A percentile compares a stretch with the other conserved stretches of the same genome.
Evolutionary conservation across 2,797 vertebrate species (phyloP).

Genomic region (Heterohyrax brucei): DNA sequence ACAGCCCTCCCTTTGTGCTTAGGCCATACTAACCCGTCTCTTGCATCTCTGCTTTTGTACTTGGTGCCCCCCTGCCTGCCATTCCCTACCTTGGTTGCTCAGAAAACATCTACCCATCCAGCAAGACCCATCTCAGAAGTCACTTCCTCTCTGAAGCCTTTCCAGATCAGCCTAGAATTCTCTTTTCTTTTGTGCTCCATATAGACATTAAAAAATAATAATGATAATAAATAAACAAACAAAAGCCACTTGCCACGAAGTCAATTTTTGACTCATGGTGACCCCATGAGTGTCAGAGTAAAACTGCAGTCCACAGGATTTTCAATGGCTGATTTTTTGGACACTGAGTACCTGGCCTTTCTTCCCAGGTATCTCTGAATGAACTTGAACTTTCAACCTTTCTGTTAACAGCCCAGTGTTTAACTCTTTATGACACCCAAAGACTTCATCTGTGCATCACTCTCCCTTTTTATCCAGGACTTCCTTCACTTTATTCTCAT

Average conservation of each 20-base stretch:
- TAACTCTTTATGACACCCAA: background rate
- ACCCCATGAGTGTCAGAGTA: background rate
- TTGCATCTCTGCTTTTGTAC: background rate
- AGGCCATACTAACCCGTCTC: background rate
- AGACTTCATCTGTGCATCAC: background rate
- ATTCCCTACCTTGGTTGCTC: background rate
- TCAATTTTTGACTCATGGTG: background rate
- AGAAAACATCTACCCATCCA: constrained; percentile 30
- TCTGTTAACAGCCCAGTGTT: background rate
- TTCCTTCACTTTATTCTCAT: background rate
- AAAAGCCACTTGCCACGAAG: background rate
- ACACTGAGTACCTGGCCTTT: background rate
- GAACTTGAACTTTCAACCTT: background rate
- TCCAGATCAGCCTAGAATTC: background rate
- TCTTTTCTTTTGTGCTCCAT: background rate
- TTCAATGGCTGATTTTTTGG: background rate
- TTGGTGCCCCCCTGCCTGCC: background rate
- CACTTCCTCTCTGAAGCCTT: constrained; percentile 54
- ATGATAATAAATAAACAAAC: background rate
- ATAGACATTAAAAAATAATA: background rate
- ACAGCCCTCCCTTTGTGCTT: fast-evolving
- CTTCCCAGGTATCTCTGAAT: background rate
- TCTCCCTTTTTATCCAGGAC: background rate
- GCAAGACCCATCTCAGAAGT: constrained; percentile 17
- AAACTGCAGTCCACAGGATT: background rate